phyloP scores from a whole-genome alignment of 2,113 vertebrate species.

The Poeciliopsis prolifica region DNA sequence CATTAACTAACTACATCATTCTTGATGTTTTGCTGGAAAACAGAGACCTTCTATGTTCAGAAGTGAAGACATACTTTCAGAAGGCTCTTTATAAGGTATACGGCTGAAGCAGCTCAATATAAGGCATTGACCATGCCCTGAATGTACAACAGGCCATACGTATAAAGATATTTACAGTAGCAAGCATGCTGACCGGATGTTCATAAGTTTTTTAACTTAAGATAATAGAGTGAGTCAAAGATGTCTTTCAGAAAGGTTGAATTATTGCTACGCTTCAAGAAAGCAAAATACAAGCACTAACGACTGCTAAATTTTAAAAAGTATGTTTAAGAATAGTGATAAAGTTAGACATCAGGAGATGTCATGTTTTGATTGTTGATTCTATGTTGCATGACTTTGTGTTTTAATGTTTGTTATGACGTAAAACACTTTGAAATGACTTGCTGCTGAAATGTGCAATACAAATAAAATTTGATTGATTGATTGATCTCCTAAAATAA shows the following conservation, averaged over 20 bases:
- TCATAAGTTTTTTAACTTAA: not conserved
- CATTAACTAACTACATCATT: constrained; percentile 21
- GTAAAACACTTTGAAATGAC: too few relatives aligned
- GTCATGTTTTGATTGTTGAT: too few relatives aligned
- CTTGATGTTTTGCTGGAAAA: constrained; percentile 25
- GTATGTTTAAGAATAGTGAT: too few relatives aligned
- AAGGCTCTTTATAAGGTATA: constrained; percentile 29
- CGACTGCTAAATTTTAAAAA: too few relatives aligned
- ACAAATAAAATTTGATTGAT: too few relatives aligned
- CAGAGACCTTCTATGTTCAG: constrained; percentile 34
- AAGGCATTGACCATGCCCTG: constrained; percentile 9
- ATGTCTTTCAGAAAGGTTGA: not conserved
- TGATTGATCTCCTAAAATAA: too few relatives aligned
- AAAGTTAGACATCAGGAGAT: too few relatives aligned
- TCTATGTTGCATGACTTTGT: too few relatives aligned
- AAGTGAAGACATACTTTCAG: constrained; percentile 51
- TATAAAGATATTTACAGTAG: constrained; percentile 42
- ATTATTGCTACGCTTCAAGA: not conserved
- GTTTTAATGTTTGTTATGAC: too few relatives aligned
- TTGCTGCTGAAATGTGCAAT: too few relatives aligned
- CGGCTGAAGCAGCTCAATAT: constrained; percentile 28
- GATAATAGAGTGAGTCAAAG: too few relatives aligned
- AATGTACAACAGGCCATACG: constrained; percentile 30
- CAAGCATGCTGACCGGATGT: constrained; percentile 6
- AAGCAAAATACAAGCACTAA: not conserved